Percentiles rank a stretch among this genome's conserved stretches.
These are phyloP conservation scores for Mormyrops attenuatus DNA, from an alignment of 2,797 vertebrate species.

Conservation along the genomic window DNA sequence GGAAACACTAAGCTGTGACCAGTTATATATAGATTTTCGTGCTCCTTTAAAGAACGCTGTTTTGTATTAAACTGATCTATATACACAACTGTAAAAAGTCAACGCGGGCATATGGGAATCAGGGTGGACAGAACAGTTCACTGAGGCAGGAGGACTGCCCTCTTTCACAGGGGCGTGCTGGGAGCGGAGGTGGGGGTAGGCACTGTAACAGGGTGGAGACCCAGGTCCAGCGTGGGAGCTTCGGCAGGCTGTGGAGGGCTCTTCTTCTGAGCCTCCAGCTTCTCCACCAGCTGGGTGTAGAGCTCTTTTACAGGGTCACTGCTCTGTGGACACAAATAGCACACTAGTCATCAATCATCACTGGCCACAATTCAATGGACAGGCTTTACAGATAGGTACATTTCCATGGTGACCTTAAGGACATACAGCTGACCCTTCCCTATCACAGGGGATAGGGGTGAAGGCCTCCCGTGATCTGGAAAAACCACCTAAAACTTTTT, in stretches of 20 bases:
- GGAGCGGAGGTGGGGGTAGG: constrained; percentile 57
- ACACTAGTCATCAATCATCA: background rate
- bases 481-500: background rate
- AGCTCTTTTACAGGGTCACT: constrained; percentile 88
- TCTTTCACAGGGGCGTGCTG: constrained; percentile 52
- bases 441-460: background rate
- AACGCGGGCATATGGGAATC: background rate
- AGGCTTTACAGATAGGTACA: background rate
- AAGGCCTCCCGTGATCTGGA: background rate
- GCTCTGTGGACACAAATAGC: constrained; percentile 58
- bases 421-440: background rate
- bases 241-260: constrained; percentile 70
- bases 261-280: constrained; percentile 78
- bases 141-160: background rate
- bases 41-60: background rate
- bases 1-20: constrained; percentile 17
- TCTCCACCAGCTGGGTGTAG: constrained; percentile 75
- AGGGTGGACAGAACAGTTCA: background rate
- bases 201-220: constrained; percentile 71
- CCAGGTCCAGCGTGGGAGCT: constrained; percentile 74
- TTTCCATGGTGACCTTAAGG: background rate
- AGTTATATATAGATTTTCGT: background rate
- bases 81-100: background rate
- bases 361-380: background rate
- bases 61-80: constrained; percentile 7